Evolutionary conservation across 1,140 invertebrate genomes (phyloP).

Genomic region (Meloidogyne exigua): DNA sequence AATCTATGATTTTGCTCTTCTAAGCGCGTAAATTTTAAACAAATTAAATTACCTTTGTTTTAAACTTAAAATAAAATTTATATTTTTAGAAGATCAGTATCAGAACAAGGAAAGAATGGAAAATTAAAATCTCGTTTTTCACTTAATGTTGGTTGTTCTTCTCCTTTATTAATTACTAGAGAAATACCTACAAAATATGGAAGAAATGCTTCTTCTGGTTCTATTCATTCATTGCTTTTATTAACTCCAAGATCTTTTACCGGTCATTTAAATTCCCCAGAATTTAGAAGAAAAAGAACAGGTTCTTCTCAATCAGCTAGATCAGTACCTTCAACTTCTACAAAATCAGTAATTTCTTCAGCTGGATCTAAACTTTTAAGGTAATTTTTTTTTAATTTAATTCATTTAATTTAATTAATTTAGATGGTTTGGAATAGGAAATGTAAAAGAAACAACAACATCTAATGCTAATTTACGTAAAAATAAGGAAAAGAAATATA

Average conservation of each 20-base stretch:
- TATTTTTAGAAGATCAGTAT: background rate
- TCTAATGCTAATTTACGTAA: background rate
- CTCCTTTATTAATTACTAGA: background rate
- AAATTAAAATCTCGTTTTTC: background rate
- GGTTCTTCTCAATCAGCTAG: background rate
- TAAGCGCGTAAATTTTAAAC: slow-evolving; percentile 4
- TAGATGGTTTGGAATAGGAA: background rate
- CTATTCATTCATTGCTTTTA: background rate
- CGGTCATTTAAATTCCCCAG: background rate
- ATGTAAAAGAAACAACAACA: background rate
- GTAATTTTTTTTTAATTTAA: background rate
- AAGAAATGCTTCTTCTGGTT: background rate
- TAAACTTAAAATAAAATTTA: background rate
- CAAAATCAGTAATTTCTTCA: slow-evolving; percentile 1
- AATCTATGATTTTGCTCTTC: background rate
- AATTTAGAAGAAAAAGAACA: background rate
- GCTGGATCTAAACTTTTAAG: background rate
- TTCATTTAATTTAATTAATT: background rate
- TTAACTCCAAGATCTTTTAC: background rate
- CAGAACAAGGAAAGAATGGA: background rate
- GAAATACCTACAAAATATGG: background rate
- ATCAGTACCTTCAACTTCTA: background rate
- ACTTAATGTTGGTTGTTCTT: background rate
- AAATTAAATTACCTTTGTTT: too few relatives aligned
- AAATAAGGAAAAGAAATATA: background rate